Evolutionary conservation across 2,888 invertebrate species (phyloP), one percentile per base, ranked within the genome.

Genomic region (Sesia apiformis): DNA sequence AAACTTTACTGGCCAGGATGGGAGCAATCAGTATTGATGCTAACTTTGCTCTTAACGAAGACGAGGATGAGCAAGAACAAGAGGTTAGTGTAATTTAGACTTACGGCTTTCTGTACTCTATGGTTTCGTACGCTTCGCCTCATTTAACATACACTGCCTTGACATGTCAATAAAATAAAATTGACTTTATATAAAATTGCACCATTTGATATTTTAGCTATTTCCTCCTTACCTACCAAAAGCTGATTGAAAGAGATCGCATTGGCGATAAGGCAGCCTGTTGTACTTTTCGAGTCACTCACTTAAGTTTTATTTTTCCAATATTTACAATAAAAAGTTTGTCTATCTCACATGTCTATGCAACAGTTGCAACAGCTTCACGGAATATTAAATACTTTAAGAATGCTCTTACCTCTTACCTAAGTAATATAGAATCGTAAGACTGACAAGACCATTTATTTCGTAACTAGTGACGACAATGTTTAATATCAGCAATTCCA

Each of bases 11-110:
- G 51, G 89, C 88, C 0, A 75, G 87, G 58, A 60, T 73, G n/a
- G 88, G 89, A 4, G 80, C 85, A 5, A 57, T 78, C 39, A 57
- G 59, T 39, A 71, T 88, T 51, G 86, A 88, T 57, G 3, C 61
- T 4, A 79, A 77, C 40, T 76, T 85, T 50, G 79, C 78, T 1
- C 61, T 86, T 1, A 84, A 81, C 59, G 86, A 86, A 63, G 88
- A 87, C 54, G 87, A 89, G 55, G 78, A 81, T 56, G 88, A 89
- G 57, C 89, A 89, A 55, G 88, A 89, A 58, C 69, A 81, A 53
- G 87, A 89, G 78, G 89, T 87, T 63, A 42, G 51, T 52, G 23
- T 23, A 23, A 23, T 23, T 23, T 23, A 23, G 23, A 23, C 23
- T 0, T 23, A 23, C 2, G 1, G 23, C 23, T 23, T 23, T 23